Base-by-base conservation (phyloP, 2,888 invertebrate species). In the Agrenia bidenticulata region DNA sequence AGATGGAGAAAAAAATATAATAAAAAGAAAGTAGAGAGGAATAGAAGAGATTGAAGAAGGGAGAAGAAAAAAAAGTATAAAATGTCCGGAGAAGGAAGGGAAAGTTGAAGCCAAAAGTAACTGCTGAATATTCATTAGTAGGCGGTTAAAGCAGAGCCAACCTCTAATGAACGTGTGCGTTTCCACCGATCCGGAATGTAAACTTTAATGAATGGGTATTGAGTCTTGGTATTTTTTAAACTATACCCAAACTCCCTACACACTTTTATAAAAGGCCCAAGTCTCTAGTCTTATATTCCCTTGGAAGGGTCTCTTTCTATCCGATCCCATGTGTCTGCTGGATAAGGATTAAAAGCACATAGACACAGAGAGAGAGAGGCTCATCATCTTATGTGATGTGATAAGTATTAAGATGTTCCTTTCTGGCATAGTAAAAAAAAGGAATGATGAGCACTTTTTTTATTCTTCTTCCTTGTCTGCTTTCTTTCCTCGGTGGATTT, bases 151-250 rank as follows among this genome's bases (percentile, higher is more conserved):
- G 32, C 19, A 26, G 57, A 39, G 49, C 50, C 50, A 61, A 51
- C 64, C 63, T 60, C 67, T 67, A 67, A 67, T 67, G 67, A 67
- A 67, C 63, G 67, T 63, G 63, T 67, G 64, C 67, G 45, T 67
- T 63, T 64, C 67, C 67, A 67, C 17, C 67, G 53, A 67, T 67
- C 67, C 67, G 67, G 63, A 67, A 67, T 64, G 57, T 67, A 61
- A 67, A 67, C 63, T 66, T 66, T 63, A 66, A 66, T 66, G 66
- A 66, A 66, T 54, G 66, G 63, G 61, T 62, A 45, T 45, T 45
- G 45, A 45, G 45, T 45, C 45, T 19, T 15, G 7, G 17, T 15
- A 45, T 45, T 45, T 45, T 45, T 45, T 45, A 19, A 45, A 45
- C 45, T 45, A 15, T 15, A 19, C n/a, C 4, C 17, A 17, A 4